Percentiles rank a stretch among this genome's conserved stretches.
These are phyloP conservation scores for Grammomys surdaster DNA, from an alignment of 2,113 vertebrate species.

Conservation along the genomic window DNA sequence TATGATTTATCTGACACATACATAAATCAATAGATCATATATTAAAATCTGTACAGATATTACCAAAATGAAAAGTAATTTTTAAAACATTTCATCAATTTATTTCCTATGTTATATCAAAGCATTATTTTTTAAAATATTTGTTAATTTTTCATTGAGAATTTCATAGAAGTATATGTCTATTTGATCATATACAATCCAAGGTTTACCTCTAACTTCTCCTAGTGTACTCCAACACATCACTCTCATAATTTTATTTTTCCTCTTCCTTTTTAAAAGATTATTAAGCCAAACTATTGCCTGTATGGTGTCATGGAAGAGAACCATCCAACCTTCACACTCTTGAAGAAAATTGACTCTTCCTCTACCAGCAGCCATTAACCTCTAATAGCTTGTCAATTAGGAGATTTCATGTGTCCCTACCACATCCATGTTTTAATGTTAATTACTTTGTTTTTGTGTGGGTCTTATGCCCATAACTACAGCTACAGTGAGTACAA, in stretches of 20 bases:
- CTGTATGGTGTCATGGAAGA: neutral
- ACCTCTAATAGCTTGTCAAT: neutral
- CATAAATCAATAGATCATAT: neutral
- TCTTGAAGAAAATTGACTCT: neutral
- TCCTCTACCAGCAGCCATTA: neutral
- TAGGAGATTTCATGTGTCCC: neutral
- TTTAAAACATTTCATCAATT: neutral
- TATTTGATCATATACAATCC: neutral
- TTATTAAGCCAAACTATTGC: neutral
- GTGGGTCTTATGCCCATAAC: neutral
- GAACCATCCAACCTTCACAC: rapidly evolving
- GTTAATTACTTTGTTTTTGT: neutral
- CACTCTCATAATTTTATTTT: neutral
- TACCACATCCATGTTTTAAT: neutral
- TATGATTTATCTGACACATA: neutral
- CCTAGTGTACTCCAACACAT: neutral
- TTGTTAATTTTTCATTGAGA: neutral
- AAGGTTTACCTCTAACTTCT: neutral
- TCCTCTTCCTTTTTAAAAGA: neutral
- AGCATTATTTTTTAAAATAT: neutral
- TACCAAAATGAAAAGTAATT: neutral
- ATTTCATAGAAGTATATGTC: neutral
- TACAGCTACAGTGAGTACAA: neutral
- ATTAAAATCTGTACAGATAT: neutral
- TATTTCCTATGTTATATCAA: neutral